These are phyloP conservation scores for Stomatorhinus ivindoensis DNA, from an alignment of 2,113 vertebrate species.

Conservation along the genomic window DNA sequence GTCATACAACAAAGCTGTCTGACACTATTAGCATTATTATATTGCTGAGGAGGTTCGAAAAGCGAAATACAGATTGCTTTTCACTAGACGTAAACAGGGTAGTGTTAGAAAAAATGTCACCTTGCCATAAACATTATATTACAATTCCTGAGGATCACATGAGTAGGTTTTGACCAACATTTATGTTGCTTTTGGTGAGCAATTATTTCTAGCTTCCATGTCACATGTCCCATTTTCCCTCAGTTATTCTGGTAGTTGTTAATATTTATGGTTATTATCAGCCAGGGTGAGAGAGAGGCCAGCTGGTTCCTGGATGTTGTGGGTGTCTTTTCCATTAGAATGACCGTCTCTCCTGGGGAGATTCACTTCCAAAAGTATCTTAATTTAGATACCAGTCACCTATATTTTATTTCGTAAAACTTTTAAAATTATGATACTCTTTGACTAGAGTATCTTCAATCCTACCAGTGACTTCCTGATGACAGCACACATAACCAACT, in stretches of 20 bases:
- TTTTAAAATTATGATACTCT: background rate
- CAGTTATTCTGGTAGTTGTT: background rate
- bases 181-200: background rate
- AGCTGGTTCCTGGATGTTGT: background rate
- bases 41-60: background rate
- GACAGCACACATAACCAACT: background rate
- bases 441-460: background rate
- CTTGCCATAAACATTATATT: background rate
- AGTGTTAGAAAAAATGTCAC: background rate
- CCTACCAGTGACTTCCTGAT: background rate
- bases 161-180: background rate
- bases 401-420: background rate
- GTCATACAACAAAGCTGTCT: background rate
- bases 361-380: background rate
- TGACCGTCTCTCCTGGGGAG: background rate
- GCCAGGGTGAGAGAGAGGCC: background rate
- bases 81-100: background rate
- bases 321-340: background rate
- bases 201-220: background rate
- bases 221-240: background rate
- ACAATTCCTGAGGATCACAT: background rate
- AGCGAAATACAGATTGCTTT: background rate
- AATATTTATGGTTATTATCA: background rate
- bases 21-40: background rate
- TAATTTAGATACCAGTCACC: background rate